Conservation (phyloP, 2,113 vertebrate species). For the Eubucco bourcierii region DNA sequence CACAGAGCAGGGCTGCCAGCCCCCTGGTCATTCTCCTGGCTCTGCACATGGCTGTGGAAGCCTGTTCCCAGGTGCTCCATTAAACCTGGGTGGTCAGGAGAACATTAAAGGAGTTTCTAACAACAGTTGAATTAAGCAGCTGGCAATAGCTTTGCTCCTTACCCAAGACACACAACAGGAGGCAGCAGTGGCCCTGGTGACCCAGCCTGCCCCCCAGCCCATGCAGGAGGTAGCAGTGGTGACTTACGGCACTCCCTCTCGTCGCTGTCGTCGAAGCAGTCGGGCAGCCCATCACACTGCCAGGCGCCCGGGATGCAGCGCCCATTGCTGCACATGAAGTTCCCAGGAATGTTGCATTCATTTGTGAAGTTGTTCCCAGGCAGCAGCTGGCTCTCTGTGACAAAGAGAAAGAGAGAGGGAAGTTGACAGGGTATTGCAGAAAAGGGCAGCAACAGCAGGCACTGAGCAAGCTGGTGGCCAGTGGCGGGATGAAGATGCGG, state of each 20-base stretch:
- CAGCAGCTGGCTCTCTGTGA: conserved; percentile 90
- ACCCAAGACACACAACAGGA: background rate
- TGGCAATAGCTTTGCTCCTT: background rate
- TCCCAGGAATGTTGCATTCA: conserved; percentile 96
- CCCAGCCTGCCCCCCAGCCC: too few relatives aligned
- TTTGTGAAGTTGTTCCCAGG: conserved; percentile 95
- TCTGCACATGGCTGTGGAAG: background rate
- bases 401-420: conserved; percentile 9
- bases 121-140: background rate
- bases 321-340: conserved; percentile 94
- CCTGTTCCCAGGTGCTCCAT: background rate
- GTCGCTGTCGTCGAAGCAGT: conserved; percentile 95
- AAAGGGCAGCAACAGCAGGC: background rate
- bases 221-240: background rate
- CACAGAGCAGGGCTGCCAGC: too few relatives aligned
- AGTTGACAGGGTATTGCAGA: background rate
- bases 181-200: background rate
- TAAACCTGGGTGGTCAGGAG: background rate
- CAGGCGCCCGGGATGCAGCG: conserved; percentile 90
- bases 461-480: background rate
- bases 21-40: background rate
- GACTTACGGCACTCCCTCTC: conserved; percentile 96
- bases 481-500: background rate
- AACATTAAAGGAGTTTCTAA: background rate
- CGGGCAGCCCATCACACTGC: conserved; percentile 91